Evolutionary conservation across 2,797 vertebrate genomes (phyloP).

Genomic region (Monodelphis domestica): DNA sequence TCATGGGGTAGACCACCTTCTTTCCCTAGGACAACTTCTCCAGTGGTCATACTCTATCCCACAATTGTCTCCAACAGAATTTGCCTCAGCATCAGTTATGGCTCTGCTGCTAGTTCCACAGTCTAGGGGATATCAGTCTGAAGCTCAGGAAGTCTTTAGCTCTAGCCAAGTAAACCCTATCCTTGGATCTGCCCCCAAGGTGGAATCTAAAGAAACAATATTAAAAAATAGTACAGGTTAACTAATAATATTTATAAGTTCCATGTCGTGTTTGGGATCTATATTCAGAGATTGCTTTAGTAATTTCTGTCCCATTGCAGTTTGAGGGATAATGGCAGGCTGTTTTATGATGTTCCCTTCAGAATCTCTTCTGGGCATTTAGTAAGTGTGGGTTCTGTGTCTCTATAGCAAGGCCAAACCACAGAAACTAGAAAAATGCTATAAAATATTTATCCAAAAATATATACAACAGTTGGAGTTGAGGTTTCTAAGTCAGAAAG

Average conservation of each 20-base stretch:
- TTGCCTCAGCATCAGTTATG: neutral
- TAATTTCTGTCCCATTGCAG: neutral
- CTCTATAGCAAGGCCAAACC: neutral
- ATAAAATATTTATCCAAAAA: conserved; percentile 76
- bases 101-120: neutral
- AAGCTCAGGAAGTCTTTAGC: neutral
- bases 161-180: neutral
- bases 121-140: neutral
- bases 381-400: neutral
- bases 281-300: neutral
- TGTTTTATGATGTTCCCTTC: neutral
- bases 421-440: conserved; percentile 25
- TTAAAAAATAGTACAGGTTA: neutral
- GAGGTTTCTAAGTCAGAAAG: conserved; percentile 39
- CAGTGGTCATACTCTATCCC: neutral
- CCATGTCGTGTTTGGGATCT: neutral
- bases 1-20: neutral
- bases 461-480: conserved; percentile 61
- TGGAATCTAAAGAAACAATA: neutral
- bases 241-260: neutral
- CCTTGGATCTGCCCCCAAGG: neutral
- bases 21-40: neutral
- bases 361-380: neutral
- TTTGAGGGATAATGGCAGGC: neutral
- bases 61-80: neutral